Percentiles rank a stretch among this genome's conserved stretches.
Conservation (phyloP, 1,140 invertebrate genomes). For the Diplogasteroides magnus region DNA sequence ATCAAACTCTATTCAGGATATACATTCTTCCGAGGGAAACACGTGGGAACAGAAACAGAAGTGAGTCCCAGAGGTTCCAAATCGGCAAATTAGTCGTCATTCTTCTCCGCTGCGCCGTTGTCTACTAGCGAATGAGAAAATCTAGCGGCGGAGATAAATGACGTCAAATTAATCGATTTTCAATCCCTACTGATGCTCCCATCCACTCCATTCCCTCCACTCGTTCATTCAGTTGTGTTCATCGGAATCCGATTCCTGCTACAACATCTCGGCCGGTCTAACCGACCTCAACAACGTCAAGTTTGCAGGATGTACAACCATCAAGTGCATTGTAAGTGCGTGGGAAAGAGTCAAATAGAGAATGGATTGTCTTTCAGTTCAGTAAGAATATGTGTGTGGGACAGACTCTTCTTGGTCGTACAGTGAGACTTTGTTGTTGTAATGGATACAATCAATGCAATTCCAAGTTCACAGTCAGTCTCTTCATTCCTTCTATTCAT, state of each 20-base stretch:
- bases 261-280: neutral
- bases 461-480: neutral
- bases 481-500: neutral
- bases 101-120: too few species aligned
- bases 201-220: too few species aligned
- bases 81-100: too few species aligned
- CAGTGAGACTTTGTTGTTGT: neutral
- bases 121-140: too few species aligned
- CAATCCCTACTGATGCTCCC: neutral
- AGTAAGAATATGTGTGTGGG: neutral
- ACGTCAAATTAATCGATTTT: too few species aligned
- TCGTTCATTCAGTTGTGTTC: neutral
- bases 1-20: too few species aligned
- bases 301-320: neutral
- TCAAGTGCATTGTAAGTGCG: neutral
- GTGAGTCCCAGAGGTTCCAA: neutral
- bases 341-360: neutral
- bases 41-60: neutral
- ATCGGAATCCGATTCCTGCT: neutral
- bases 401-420: neutral
- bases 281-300: neutral
- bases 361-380: neutral
- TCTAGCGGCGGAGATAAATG: too few species aligned
- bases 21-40: neutral
- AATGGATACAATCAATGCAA: neutral